Evolutionary conservation across 2,797 vertebrate genomes (phyloP).

Genomic region (Chelidonichthys spinosus): DNA sequence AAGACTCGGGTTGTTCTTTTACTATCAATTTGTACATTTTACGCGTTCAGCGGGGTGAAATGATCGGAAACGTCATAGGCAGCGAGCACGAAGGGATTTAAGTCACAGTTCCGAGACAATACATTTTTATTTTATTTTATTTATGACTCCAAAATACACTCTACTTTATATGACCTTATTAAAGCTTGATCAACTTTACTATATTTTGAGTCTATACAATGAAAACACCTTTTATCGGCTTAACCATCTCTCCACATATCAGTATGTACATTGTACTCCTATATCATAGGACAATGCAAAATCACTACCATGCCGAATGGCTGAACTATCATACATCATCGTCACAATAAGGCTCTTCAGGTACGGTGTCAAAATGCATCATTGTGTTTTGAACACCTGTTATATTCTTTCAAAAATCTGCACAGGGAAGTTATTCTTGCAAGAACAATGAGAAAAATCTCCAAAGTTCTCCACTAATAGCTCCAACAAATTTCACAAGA

Average conservation of each 20-base stretch:
- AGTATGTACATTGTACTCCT: neutral
- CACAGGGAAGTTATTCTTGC: conserved; percentile 5
- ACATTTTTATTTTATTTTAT: neutral
- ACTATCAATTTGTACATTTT: neutral
- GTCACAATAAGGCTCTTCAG: neutral
- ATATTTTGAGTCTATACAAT: neutral
- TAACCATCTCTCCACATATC: neutral
- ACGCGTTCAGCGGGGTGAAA: neutral
- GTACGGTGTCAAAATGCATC: conserved; percentile 7
- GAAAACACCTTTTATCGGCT: neutral
- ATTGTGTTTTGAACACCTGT: conserved; percentile 42
- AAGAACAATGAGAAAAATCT: conserved; percentile 56
- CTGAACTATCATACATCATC: neutral
- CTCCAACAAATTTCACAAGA: conserved; percentile 27
- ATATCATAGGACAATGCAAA: neutral
- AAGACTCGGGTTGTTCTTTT: conserved; percentile 18
- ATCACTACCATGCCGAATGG: neutral
- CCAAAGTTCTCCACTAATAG: conserved; percentile 47
- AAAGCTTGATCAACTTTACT: neutral
- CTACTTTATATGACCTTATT: neutral
- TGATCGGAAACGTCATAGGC: neutral
- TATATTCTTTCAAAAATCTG: conserved; percentile 15
- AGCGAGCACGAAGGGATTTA: conserved; percentile 24
- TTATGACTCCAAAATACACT: neutral
- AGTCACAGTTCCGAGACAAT: conserved; percentile 23